Base-by-base conservation (phyloP, 2,113 vertebrate genomes). In the Zosterops japonicus region DNA sequence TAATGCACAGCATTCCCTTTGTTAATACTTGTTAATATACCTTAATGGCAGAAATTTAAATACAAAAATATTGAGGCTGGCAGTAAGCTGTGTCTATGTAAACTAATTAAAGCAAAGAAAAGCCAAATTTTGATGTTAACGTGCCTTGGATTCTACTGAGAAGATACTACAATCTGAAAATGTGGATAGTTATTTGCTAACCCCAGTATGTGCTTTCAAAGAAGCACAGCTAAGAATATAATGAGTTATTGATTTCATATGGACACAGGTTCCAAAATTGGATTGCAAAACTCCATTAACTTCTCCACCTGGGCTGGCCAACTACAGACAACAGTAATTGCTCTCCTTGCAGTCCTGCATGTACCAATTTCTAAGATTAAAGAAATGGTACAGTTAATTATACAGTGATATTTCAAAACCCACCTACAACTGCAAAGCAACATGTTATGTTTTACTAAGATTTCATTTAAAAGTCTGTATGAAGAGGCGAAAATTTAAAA, bases 251-350 rank as follows among this genome's bases (percentile, higher is more conserved):
- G 57, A 71, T 67, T 83, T 76, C 50, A 50, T 36, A 57, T 6
- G 36, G 87, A 61, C 41, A 17, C 9, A 33, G 33, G 27, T 83
- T 98, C 94, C 94, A 96, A 77, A 75, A 98, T 89, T 67, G 97
- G 96, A 63, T 91, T 91, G 88, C 91, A 59, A 88, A 98, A 92
- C 33, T 97, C 88, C n/a, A 96, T 71, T 53, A 96, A 78, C 24
- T 98, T 97, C 46, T 97, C 91, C 85, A n/a, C 96, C 65, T 96
- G 96, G 79, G 92, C 71, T 61, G 87, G 78, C 92, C 95, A 97
- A 1, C 24, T 50, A 83, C 90, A 57, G 96, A 69, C 55, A 98
- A 35, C 42, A 83, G 83, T 60, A 98, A 90, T 16, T 95, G 77
- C 12, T 93, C 29, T 42, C 84, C 92, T 76, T 53, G 27, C 44